Evolutionary conservation across 2,888 invertebrate species (phyloP).

Genomic region (Mesorhabditis sp.): DNA sequence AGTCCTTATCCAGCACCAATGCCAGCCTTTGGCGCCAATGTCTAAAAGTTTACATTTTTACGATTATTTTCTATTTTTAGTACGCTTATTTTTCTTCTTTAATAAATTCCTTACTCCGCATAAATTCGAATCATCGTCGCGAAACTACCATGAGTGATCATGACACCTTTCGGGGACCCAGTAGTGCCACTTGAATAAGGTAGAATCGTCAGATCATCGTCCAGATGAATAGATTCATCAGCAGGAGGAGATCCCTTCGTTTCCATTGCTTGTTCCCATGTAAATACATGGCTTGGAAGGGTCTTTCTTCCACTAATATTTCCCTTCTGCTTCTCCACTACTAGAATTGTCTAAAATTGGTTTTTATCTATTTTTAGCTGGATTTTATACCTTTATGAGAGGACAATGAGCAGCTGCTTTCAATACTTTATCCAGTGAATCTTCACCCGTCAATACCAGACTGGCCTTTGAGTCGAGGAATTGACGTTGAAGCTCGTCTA

Average conservation of each 20-base stretch:
- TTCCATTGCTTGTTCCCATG: conserved; percentile 29
- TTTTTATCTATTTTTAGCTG: background rate
- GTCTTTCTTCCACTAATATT: conserved; percentile 8
- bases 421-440: conserved; percentile 40
- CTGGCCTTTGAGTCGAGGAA: conserved; percentile 42
- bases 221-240: conserved; percentile 26
- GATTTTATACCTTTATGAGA: conserved; percentile 25
- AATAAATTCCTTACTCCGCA: conserved; percentile 18
- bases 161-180: conserved; percentile 53
- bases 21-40: conserved; percentile 20
- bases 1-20: conserved; percentile 29
- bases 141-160: conserved; percentile 46
- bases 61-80: no score
- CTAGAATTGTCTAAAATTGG: conserved; percentile 26
- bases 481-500: conserved; percentile 47
- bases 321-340: conserved; percentile 21
- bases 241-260: conserved; percentile 22
- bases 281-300: conserved; percentile 26
- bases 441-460: conserved; percentile 40
- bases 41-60: conserved; percentile 12
- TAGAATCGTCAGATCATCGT: conserved; percentile 39
- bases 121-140: conserved; percentile 44
- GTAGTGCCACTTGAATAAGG: conserved; percentile 54
- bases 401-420: conserved; percentile 35
- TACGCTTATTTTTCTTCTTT: background rate